These are phyloP conservation scores for Eurytoma adleriae DNA, from an alignment of 2,888 invertebrate species.

Conservation along the genomic window DNA sequence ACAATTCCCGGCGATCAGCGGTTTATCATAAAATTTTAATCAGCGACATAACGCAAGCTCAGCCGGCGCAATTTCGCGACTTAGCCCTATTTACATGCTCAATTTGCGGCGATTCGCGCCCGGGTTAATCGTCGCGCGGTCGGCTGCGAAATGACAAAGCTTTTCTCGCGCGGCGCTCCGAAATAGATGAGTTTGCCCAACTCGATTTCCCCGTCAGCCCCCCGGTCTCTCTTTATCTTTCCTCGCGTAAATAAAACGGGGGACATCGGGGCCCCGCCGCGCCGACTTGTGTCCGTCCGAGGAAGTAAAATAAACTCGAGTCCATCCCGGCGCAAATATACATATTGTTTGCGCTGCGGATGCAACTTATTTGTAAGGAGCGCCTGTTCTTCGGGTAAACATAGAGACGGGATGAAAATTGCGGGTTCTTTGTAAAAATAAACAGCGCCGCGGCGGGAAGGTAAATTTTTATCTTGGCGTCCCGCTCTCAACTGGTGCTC, in stretches of 20 bases:
- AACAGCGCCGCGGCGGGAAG: background rate
- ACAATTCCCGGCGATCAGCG: too few species aligned
- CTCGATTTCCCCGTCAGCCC: conserved; percentile 12
- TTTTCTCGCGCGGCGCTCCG: background rate
- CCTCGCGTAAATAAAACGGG: background rate
- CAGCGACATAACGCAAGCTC: too few species aligned
- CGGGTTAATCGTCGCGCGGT: conserved; percentile 10
- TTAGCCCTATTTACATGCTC: conserved; percentile 9
- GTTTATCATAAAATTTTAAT: too few species aligned
- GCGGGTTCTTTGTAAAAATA: background rate
- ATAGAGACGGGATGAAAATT: background rate
- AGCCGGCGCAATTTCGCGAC: too few species aligned
- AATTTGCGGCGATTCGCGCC: conserved; percentile 22
- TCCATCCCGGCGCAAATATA: conserved; percentile 10
- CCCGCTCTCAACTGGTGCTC: background rate
- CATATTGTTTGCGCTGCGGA: conserved; percentile 14
- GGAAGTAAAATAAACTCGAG: conserved; percentile 17
- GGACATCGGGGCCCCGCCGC: background rate
- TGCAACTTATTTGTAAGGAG: conserved; percentile 1
- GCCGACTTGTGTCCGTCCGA: background rate
- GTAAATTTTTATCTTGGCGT: background rate
- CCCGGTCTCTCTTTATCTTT: background rate
- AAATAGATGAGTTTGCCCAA: conserved; percentile 29
- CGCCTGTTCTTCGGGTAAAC: background rate
- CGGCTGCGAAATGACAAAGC: background rate